These are phyloP conservation scores for Mystacides longicornis DNA, from an alignment of 2,888 invertebrate genomes.

Conservation along the genomic window DNA sequence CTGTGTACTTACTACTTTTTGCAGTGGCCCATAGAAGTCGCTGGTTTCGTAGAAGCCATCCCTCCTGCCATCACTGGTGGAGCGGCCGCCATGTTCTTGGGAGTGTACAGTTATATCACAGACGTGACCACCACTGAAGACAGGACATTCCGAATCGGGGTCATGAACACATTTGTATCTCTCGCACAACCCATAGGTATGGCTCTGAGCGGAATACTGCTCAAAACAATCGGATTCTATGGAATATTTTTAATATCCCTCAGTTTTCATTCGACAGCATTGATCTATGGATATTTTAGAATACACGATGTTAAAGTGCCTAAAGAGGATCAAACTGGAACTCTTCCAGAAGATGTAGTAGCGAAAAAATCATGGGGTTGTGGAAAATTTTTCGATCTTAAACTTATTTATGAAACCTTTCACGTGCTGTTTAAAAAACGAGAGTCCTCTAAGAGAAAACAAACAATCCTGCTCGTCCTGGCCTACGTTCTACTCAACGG, in stretches of 20 bases:
- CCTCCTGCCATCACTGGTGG: slow-evolving; percentile 50
- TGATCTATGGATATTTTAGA: slow-evolving; percentile 36
- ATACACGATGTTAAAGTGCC: slow-evolving; percentile 19
- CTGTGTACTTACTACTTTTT: slow-evolving; percentile 48
- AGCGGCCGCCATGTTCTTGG: slow-evolving; percentile 50
- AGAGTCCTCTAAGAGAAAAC: slow-evolving; percentile 34
- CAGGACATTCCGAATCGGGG: slow-evolving; percentile 54
- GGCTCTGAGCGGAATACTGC: slow-evolving; percentile 47
- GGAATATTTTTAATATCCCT: slow-evolving; percentile 39
- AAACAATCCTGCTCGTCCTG: slow-evolving; percentile 38
- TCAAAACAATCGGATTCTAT: slow-evolving; percentile 41
- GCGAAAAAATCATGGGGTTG: background rate
- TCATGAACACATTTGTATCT: slow-evolving; percentile 47
- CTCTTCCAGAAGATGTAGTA: background rate
- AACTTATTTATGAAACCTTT: slow-evolving; percentile 33
- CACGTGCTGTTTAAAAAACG: slow-evolving; percentile 38
- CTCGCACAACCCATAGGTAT: slow-evolving; percentile 47
- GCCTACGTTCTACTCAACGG: slow-evolving; percentile 46
- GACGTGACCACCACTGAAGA: slow-evolving; percentile 51
- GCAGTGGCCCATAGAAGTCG: slow-evolving; percentile 46
- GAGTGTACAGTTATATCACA: slow-evolving; percentile 53
- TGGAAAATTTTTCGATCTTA: slow-evolving; percentile 17
- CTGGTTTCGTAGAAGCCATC: slow-evolving; percentile 45
- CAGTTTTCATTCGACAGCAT: slow-evolving; percentile 35
- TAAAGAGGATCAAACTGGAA: slow-evolving; percentile 23